Percentiles rank a stretch among this genome's conserved stretches.
phyloP scores from a whole-genome alignment of 2,113 vertebrate species.

The Copsychus sechellarum region DNA sequence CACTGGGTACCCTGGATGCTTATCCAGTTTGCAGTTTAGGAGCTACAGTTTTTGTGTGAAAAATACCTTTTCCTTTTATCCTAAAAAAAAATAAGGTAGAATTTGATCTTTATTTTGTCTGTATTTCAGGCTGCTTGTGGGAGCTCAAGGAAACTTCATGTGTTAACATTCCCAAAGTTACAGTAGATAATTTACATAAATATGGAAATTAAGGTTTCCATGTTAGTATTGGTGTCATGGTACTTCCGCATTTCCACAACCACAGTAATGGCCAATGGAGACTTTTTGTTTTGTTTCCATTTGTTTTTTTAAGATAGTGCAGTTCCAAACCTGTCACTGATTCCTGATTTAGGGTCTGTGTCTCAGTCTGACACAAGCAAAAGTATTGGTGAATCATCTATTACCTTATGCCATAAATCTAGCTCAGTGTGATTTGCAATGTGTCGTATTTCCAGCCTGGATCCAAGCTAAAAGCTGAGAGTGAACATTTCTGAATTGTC shows the following conservation, averaged over 20 bases:
- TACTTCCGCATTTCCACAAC: not conserved
- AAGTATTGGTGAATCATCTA: conserved; percentile 48
- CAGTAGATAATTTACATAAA: conserved; percentile 24
- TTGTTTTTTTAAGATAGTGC: not conserved
- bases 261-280: not conserved
- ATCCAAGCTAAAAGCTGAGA: not conserved
- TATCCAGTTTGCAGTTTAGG: not conserved
- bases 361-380: not conserved
- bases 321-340: conserved; percentile 11
- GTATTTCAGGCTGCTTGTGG: conserved; percentile 17
- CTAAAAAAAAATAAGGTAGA: not conserved
- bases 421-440: not conserved
- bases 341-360: conserved; percentile 37
- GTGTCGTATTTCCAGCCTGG: conserved; percentile 6
- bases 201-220: conserved; percentile 40
- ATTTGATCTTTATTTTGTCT: conserved; percentile 17
- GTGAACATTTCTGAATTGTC: conserved; percentile 16
- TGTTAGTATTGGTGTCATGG: not conserved
- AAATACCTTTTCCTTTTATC: not conserved
- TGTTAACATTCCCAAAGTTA: conserved; percentile 53
- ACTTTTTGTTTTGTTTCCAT: not conserved
- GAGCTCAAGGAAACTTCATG: not conserved
- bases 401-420: conserved; percentile 15
- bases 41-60: not conserved
- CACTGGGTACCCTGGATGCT: not conserved